A percentile compares a stretch with the other conserved stretches of the same genome.
phyloP scores from a whole-genome alignment of 2,113 vertebrate species.

The Sus scrofa region DNA sequence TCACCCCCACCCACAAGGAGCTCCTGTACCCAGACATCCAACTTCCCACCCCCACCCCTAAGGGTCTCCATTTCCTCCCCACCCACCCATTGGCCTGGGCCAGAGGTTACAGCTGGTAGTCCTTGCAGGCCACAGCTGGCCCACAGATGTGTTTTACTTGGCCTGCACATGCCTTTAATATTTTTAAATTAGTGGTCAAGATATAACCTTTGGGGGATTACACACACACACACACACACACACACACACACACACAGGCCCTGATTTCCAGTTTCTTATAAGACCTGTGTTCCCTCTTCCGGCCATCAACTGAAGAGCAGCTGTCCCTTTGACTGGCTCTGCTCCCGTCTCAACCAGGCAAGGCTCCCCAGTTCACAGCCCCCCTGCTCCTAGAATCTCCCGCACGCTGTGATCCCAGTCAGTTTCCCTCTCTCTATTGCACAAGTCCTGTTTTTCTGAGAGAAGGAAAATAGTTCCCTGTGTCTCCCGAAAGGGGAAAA shows the following conservation, averaged over 20 bases:
- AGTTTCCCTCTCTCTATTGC: neutral
- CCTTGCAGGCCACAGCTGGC: neutral
- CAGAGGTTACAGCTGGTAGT: neutral
- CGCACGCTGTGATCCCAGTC: neutral
- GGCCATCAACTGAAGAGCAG: neutral
- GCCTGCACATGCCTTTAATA: neutral
- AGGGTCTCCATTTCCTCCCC: neutral
- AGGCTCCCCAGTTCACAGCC: neutral
- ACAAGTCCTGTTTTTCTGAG: constrained; percentile 32
- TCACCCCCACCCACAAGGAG: neutral
- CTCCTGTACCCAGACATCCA: neutral
- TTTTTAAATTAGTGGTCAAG: constrained; percentile 42
- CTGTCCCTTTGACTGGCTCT: neutral
- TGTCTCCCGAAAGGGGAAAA: constrained; percentile 35
- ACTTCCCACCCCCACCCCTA: neutral
- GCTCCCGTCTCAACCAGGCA: neutral
- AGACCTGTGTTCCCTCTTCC: neutral
- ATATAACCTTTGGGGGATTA: neutral
- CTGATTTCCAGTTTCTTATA: neutral
- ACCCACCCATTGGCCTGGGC: neutral
- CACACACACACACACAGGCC: neutral
- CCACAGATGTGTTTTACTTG: constrained; percentile 36
- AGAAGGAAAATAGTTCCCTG: constrained; percentile 45
- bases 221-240: neutral
- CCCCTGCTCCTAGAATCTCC: neutral